Evolutionary conservation across 2,797 vertebrate genomes (phyloP).

Genomic region (Microchirus variegatus): DNA sequence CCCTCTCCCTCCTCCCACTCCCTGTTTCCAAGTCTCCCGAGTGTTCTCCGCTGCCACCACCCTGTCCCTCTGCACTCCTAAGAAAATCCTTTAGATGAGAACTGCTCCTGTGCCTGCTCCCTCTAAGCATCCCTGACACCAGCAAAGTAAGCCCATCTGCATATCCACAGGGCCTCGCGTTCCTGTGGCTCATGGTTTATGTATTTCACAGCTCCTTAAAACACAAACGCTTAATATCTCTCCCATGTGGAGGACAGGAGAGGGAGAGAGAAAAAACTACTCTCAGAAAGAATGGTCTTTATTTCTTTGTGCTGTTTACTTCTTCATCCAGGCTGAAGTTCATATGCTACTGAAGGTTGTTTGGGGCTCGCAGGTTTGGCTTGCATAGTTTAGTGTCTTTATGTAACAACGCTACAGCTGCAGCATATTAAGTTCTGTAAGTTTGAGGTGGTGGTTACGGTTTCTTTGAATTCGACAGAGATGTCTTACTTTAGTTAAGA

Average conservation of each 20-base stretch:
- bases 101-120: slow-evolving; percentile 81
- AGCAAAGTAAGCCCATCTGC: slow-evolving; percentile 98
- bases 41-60: slow-evolving; percentile 78
- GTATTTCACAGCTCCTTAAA: slow-evolving; percentile 99
- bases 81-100: slow-evolving; percentile 94
- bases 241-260: slow-evolving; percentile 88
- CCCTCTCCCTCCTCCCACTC: slow-evolving; percentile 53
- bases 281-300: slow-evolving; percentile 69
- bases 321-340: slow-evolving; percentile 64
- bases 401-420: slow-evolving; percentile 32
- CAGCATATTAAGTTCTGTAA: slow-evolving; percentile 38
- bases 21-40: slow-evolving; percentile 74
- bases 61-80: slow-evolving; percentile 84
- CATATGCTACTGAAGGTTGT: slow-evolving; percentile 71
- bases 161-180: slow-evolving; percentile 97
- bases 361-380: slow-evolving; percentile 52
- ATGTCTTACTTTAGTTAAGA: slow-evolving; percentile 26
- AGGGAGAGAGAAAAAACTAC: slow-evolving; percentile 49
- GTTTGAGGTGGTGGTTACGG: slow-evolving; percentile 14
- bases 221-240: slow-evolving; percentile 98
- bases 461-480: slow-evolving; percentile 30
- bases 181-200: slow-evolving; percentile 99
- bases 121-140: slow-evolving; percentile 95
- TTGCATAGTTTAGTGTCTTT: slow-evolving; percentile 52
- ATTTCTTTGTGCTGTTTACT: slow-evolving; percentile 69